phyloP scores from a whole-genome alignment of 92 coral and sea anemone species.

The Zoanthus gigantus region DNA sequence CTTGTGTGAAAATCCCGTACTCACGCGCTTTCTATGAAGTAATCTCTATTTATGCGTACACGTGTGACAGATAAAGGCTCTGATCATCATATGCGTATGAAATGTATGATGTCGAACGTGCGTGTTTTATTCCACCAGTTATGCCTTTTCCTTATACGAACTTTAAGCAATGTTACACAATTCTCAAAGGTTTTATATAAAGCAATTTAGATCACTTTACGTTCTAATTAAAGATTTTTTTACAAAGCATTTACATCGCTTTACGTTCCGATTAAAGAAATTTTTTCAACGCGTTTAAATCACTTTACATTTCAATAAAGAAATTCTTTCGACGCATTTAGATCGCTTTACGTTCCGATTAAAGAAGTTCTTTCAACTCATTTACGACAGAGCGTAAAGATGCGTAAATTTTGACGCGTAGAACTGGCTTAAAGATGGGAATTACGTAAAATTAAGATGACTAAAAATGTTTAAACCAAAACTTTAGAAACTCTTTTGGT shows the following conservation, averaged over 20 bases:
- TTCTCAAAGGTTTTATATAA: neutral
- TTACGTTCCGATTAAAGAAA: no score
- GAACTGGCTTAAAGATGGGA: constrained; percentile 37
- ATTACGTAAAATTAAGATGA: constrained; percentile 27
- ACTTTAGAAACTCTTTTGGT: constrained; percentile 16
- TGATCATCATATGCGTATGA: neutral
- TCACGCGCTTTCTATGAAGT: no score
- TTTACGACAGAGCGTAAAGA: constrained; percentile 20
- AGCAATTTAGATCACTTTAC: constrained; percentile 3
- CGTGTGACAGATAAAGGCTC: constrained; percentile 10
- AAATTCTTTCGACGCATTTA: constrained; percentile 8
- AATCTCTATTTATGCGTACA: neutral
- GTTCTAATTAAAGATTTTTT: constrained; percentile 5
- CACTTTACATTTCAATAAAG: constrained; percentile 1
- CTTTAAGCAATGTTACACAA: neutral
- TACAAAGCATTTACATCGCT: neutral
- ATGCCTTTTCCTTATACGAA: neutral
- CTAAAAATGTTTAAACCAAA: constrained; percentile 10
- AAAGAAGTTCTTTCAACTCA: constrained; percentile 7
- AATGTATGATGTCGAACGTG: neutral
- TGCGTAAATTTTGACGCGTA: constrained; percentile 19
- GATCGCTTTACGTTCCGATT: neutral
- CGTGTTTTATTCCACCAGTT: neutral
- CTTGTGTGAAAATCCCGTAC: no score
- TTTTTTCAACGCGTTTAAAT: neutral